Percentiles rank a stretch among this genome's conserved stretches.
Evolutionary conservation across 2,113 vertebrate genomes (phyloP).

Genomic region (Periophthalmodon schlosseri): DNA sequence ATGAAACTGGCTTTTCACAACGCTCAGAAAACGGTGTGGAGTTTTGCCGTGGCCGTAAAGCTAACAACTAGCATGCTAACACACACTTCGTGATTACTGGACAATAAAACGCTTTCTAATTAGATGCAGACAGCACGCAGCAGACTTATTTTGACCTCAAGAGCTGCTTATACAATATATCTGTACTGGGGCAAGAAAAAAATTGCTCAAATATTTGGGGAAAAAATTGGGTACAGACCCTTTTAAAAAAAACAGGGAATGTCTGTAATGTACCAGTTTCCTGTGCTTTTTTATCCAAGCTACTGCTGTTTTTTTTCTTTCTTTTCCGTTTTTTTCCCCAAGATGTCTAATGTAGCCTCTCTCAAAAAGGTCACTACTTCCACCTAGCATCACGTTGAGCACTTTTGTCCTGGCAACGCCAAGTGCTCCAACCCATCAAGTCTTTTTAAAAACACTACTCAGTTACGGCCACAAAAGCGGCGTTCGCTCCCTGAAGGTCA

Average conservation of each 20-base stretch:
- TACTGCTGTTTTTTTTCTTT: slow-evolving; percentile 26
- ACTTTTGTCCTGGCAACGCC: slow-evolving; percentile 23
- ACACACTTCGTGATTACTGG: too few relatives aligned
- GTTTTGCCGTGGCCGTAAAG: too few relatives aligned
- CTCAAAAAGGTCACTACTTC: slow-evolving; percentile 51
- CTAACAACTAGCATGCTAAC: too few relatives aligned
- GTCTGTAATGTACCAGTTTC: slow-evolving; percentile 13
- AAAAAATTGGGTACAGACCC: too few relatives aligned
- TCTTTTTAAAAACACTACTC: slow-evolving; percentile 10
- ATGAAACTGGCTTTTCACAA: too few relatives aligned
- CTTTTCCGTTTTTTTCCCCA: neutral
- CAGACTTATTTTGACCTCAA: too few relatives aligned
- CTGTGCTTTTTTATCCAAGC: slow-evolving; percentile 31
- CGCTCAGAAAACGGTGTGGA: too few relatives aligned
- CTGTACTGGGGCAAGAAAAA: too few relatives aligned
- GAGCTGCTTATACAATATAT: too few relatives aligned
- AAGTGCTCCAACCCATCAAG: slow-evolving; percentile 10
- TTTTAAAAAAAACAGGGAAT: neutral
- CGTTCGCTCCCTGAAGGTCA: slow-evolving; percentile 49
- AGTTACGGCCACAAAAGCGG: slow-evolving; percentile 34
- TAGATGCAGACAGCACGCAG: too few relatives aligned
- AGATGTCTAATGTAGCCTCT: slow-evolving; percentile 35
- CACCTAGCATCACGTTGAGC: slow-evolving; percentile 31
- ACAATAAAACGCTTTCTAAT: too few relatives aligned
- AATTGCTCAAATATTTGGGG: too few relatives aligned